Base-by-base conservation (phyloP, 2,113 vertebrate genomes). In the Saguinus imperator region DNA sequence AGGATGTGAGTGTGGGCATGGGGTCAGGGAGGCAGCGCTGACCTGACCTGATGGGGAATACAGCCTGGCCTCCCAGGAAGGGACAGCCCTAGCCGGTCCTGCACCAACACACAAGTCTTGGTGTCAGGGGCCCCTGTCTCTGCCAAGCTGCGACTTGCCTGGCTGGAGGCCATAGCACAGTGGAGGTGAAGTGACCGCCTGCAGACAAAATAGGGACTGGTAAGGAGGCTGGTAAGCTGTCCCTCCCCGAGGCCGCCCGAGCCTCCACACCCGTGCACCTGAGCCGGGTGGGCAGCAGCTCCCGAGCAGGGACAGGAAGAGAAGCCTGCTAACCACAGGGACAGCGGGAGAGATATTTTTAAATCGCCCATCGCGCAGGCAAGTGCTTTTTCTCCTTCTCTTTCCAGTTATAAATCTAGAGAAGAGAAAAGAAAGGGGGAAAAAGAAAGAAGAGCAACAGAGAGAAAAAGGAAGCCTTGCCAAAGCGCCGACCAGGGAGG, bases 61-160 rank as follows among this genome's bases (percentile, higher is more conserved):
- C 35, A 40, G 92, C 70, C 64, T 61, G 75, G 66, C 80, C 82
- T 48, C 52, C 55, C 1, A n/a, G 58, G n/a, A 45, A 21, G 80
- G 68, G 50, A 77, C 2, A 11, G 80, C 72, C 50, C 27, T 4
- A 40, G 80, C 45, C 57, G 55, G 68, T 72, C 77, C 29, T 79
- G 64, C 43, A 88, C 89, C 68, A 35, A 75, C 20, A 43, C 77
- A 87, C 84, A 85, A 73, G 43, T 57, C 73, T 82, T 25, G 7
- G 79, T 52, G 72, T 94, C 86, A 86, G 89, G 93, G 75, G 91
- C 73, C 79, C 70, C 89, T 27, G 89, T 93, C 94, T 94, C 55
- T n/a, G 27, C 48, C 52, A 35, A 14, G 27, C 75, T 95, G 48
- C 29, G 85, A 87, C 83, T 85, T 55, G 77, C 89, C 21, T 35